Evolutionary conservation across 2,113 vertebrate species (phyloP), one percentile per base, ranked within the genome.

Genomic region (Etheostoma spectabile): DNA sequence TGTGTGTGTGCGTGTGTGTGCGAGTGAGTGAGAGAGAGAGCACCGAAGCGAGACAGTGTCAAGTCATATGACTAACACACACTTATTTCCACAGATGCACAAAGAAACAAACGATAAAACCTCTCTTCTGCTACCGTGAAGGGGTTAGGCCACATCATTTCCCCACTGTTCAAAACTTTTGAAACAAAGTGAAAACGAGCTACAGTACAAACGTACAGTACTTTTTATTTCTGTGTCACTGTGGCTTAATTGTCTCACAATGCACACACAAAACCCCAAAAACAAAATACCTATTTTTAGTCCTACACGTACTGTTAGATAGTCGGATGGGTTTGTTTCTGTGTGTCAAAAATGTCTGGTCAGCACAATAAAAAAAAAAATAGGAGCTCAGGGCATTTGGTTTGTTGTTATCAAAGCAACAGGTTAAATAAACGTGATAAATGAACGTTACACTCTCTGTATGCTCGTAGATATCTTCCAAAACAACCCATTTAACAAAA

Each of bases 11-110:
- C 3, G 38, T 38, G 38, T 38, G 35, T 38, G 35, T 38, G 7
- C 8, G 35, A 8, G 8, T 35, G 33, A 7, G 27, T 2, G 27
- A 27, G 27, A 27, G 27, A 15, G 46, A 21, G 51, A 6, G 51
- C 67, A 45, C 12, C 45, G 52, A 63, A 62, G 66, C 75, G 11
- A 68, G 61, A 35, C 35, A 4, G 45, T 35, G 51, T 62, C 61
- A 56, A 56, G 77, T 76, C 61, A 55, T 14, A 46, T 74, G 49
- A 83, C 53, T 68, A 59, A 66, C 74, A 63, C 68, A 69, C 72
- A 64, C 35, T 19, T 15, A 6, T 60, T 63, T 67, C 51, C 75
- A 75, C 42, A 74, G 19, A 65, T 22, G 35, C 72, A 65, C 21
- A 27, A 14, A 66, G 13, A 67, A 65, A 64, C 27, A 69, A 56